Evolutionary conservation across 2,797 vertebrate genomes (phyloP), one percentile per base, ranked within the genome.

Genomic region (Pangasius mekongensis): DNA sequence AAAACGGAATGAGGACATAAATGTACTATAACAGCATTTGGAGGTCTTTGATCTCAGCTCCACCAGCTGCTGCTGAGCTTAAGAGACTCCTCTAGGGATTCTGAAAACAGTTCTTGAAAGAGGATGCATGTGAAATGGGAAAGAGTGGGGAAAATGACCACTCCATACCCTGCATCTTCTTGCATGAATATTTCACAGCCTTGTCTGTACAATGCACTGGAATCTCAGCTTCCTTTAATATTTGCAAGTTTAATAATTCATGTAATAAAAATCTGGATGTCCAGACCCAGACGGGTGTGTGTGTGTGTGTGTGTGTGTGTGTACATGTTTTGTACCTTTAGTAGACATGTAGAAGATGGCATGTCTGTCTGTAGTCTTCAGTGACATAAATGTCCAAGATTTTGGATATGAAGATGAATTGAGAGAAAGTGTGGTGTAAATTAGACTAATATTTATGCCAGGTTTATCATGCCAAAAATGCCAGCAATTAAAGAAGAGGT

Each of bases 121-220:
- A 89, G 60, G 87, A 90, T 83, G 66, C 77, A 74, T 84, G 85
- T 88, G 89, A 87, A 86, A 71, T 54, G 64, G 58, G 60, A 62
- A 89, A 88, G 89, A 74, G 69, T 18, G 30, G 13, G 86, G 86
- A 89, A 93, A 92, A 90, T 92, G 92, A 91, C 92, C 91, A 89
- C 87, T 47, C 85, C 87, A 87, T 87, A 88, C 73, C 62, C 86
- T 89, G 89, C 92, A 86, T 94, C 93, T 93, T 86, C 89, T 30
- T 90, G 91, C 92, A 96, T 96, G 64, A 95, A 96, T 95, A 94
- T 95, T 95, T 93, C 89, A 95, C 54, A 56, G 89, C 86, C 88
- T 60, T 91, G 90, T 93, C 94, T 90, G 87, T 91, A 93, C 93
- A 94, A 94, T 93, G 93, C 94, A 87, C 89, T 90, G 90, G 91